Conservation (phyloP, 1,140 invertebrate genomes). For the Drosophila mojavensis region DNA sequence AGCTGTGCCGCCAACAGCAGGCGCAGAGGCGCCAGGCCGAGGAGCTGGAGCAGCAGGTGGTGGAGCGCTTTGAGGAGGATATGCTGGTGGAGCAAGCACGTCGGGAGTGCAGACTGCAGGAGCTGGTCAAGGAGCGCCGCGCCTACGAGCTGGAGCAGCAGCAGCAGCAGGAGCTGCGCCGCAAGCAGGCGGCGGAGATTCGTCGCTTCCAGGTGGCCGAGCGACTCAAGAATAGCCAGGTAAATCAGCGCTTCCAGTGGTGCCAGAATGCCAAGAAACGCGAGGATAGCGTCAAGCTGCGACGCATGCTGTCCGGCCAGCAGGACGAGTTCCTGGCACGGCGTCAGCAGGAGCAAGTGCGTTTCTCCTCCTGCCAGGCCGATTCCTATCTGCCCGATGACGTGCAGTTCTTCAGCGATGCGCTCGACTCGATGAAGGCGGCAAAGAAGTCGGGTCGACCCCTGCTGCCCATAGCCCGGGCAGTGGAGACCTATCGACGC, state of each 20-base stretch:
- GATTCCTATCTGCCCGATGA: slow-evolving; percentile 51
- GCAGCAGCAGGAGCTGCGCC: slow-evolving; percentile 1
- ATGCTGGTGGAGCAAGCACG: slow-evolving; percentile 46
- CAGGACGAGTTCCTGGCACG: slow-evolving; percentile 45
- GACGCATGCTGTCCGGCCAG: slow-evolving; percentile 35
- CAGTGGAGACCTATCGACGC: slow-evolving; percentile 39
- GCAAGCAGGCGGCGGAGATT: slow-evolving; percentile 24
- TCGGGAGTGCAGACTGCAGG: slow-evolving; percentile 41
- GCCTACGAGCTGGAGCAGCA: slow-evolving; percentile 49
- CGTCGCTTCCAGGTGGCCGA: slow-evolving; percentile 52
- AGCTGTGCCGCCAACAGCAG: slow-evolving; percentile 16
- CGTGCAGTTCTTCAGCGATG: slow-evolving; percentile 50
- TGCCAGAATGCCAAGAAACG: slow-evolving; percentile 5
- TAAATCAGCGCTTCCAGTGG: not conserved
- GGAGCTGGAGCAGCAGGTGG: not conserved
- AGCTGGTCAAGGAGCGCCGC: slow-evolving; percentile 40
- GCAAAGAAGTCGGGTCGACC: slow-evolving; percentile 51
- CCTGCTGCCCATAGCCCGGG: slow-evolving; percentile 49
- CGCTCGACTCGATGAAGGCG: slow-evolving; percentile 35
- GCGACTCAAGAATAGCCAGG: slow-evolving; percentile 50
- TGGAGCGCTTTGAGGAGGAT: slow-evolving; percentile 35
- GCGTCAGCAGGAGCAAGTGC: slow-evolving; percentile 43
- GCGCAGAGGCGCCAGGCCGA: slow-evolving; percentile 9
- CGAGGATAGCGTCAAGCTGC: slow-evolving; percentile 21
- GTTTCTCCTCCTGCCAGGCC: slow-evolving; percentile 35